Evolutionary conservation across 2,113 vertebrate species (phyloP).

Genomic region (Ancistrus triradiatus): DNA sequence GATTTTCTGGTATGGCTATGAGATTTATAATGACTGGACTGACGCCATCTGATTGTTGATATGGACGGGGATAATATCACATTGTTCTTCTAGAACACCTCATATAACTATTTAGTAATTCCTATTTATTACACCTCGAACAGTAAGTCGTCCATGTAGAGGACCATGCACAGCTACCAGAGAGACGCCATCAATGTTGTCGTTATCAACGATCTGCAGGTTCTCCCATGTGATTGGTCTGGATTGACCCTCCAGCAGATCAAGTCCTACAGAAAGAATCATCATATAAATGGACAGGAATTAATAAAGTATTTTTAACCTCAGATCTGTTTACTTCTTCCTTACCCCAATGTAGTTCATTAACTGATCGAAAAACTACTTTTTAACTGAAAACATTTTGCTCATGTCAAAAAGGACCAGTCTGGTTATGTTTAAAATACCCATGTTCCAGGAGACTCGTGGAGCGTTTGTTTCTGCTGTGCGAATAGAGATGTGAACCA

Average conservation of each 20-base stretch:
- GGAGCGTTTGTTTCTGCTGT: constrained; percentile 62
- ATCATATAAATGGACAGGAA: background rate
- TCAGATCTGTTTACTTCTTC: too few species aligned
- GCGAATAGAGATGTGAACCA: constrained; percentile 72
- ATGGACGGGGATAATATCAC: background rate
- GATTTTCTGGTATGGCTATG: background rate
- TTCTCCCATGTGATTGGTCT: constrained; percentile 61
- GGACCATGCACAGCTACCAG: constrained; percentile 66
- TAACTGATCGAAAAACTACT: too few species aligned
- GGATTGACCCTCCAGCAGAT: constrained; percentile 65
- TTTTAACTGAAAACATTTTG: too few species aligned
- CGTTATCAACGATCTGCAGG: constrained; percentile 68
- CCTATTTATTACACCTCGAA: constrained; percentile 49
- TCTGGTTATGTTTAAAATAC: constrained; percentile 34
- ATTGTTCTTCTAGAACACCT: too few species aligned
- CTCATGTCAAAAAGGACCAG: too few species aligned
- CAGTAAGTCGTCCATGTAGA: constrained; percentile 54
- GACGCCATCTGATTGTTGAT: background rate
- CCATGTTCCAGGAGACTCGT: constrained; percentile 70
- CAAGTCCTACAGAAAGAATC: constrained; percentile 52
- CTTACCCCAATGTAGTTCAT: too few species aligned
- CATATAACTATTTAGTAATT: too few species aligned
- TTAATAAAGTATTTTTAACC: too few species aligned
- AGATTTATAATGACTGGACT: background rate
- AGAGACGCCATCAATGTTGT: constrained; percentile 56